Base-by-base conservation (phyloP, 2,888 invertebrate genomes). In the Elgonia sp. region DNA sequence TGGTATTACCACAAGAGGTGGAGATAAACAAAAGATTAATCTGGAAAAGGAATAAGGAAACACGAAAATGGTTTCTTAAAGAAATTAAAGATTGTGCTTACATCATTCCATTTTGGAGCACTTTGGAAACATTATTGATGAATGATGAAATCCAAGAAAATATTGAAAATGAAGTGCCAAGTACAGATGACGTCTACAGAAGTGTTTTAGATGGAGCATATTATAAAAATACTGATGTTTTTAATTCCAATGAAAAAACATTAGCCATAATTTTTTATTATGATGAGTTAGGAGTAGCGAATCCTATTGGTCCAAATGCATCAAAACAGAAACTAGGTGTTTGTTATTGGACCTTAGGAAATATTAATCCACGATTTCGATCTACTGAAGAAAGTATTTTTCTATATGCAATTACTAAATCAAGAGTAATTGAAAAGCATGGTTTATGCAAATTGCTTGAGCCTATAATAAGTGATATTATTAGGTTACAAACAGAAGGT, bases 191-290 rank as follows among this genome's bases (percentile, higher is more conserved):
- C 10, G 16, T 63, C 4, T 70, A 65, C 12, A 46, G 85, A 53
- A 88, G 88, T 1, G 60, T 75, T 16, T 42, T 89, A 12, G 89
- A 91, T 89, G 91, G 91, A 16, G 65, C 39, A 1, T 75, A 87
- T 57, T 91, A 89, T 65, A 84, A 72, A 70, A 76, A 75, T 21
- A 75, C 55, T 46, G 42, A 62, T 39, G 46, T 90, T 86, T 81
- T 91, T 89, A 40, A 67, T 55, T 29, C 81, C 8, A 84, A 88
- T 65, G 63, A 72, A 42, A 89, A 87, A 57, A 77, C 88, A 46
- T 65, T 92, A 62, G 89, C 88, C 16, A 85, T 92, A 62, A 89
- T 91, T 16, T 65, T 91, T 6, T 91, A 91, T 65, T 88, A 86
- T 53, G 91, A 81, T 37, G 81, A 86, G 12, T 50, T 75, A 10